Percentiles rank a stretch among this genome's conserved stretches.
Evolutionary conservation across 2,113 vertebrate genomes (phyloP).

Genomic region (Ceyx cyanopectus): DNA sequence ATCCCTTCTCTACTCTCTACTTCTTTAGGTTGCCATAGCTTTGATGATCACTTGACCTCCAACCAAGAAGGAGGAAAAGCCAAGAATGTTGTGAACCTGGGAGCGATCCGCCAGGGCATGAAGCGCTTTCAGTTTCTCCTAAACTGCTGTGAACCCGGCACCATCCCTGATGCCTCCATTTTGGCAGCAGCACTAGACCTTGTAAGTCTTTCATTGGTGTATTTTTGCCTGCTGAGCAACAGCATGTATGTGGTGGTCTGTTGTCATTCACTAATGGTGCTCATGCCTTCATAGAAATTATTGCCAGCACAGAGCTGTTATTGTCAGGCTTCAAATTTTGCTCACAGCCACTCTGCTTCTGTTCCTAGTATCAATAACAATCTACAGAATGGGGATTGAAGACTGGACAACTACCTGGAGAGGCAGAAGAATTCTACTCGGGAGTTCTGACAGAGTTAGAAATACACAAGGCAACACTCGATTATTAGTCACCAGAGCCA

Average conservation of each 20-base stretch:
- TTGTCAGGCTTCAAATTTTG: background rate
- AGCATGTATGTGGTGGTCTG: background rate
- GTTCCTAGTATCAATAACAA: background rate
- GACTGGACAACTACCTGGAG: background rate
- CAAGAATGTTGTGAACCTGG: constrained; percentile 96
- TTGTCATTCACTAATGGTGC: background rate
- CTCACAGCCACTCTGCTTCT: background rate
- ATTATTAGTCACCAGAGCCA: background rate
- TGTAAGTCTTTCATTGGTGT: constrained; percentile 72
- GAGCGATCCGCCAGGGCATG: constrained; percentile 98
- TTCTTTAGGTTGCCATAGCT: constrained; percentile 90
- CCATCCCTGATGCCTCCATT: constrained; percentile 97
- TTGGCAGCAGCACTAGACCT: constrained; percentile 95
- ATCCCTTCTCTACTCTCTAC: constrained; percentile 55
- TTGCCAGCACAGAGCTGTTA: background rate
- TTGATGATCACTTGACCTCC: constrained; percentile 90
- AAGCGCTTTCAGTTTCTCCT: constrained; percentile 98
- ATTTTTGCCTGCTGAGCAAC: background rate
- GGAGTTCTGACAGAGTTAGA: background rate
- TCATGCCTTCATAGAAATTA: background rate
- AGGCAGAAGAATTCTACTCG: background rate
- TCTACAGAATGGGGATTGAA: background rate
- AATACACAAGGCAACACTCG: background rate
- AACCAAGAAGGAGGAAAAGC: constrained; percentile 94
- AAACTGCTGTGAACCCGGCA: constrained; percentile 98